Percentiles rank a stretch among this genome's conserved stretches.
phyloP scores from a whole-genome alignment of 2,113 vertebrate genomes.

The Tetrao urogallus region DNA sequence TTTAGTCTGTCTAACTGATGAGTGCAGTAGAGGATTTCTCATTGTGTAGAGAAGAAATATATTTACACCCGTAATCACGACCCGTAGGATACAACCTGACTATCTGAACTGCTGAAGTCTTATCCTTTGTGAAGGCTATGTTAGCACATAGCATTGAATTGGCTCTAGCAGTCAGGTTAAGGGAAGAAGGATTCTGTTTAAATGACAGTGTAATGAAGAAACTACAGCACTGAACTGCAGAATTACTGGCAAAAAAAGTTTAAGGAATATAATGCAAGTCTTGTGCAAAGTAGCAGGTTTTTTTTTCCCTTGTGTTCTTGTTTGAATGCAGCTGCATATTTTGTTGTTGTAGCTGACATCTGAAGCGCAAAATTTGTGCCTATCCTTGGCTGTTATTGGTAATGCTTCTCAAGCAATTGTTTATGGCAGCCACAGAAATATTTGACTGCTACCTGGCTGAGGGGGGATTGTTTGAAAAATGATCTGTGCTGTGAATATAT shows the following conservation, averaged over 20 bases:
- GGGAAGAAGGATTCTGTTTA: neutral
- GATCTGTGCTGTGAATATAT: neutral
- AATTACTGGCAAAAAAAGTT: neutral
- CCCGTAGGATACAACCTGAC: neutral
- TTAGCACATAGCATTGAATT: neutral
- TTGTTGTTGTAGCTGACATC: neutral
- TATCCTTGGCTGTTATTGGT: neutral
- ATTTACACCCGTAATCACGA: neutral
- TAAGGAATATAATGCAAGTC: neutral
- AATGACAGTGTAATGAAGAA: neutral
- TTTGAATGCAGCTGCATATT: neutral
- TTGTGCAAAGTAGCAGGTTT: neutral
- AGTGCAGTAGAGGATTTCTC: neutral
- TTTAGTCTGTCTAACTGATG: neutral
- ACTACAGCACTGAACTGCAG: neutral
- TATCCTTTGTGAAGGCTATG: neutral
- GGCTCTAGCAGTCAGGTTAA: neutral
- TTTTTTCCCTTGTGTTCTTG: neutral
- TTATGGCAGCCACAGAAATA: neutral
- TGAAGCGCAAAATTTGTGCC: neutral
- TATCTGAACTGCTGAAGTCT: accelerated
- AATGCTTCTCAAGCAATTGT: neutral
- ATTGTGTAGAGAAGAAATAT: neutral
- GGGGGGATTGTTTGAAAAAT: neutral
- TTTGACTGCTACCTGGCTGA: neutral